These are phyloP conservation scores for Malurus cyaneus DNA, from an alignment of 2,113 vertebrate species.

Conservation along the genomic window DNA sequence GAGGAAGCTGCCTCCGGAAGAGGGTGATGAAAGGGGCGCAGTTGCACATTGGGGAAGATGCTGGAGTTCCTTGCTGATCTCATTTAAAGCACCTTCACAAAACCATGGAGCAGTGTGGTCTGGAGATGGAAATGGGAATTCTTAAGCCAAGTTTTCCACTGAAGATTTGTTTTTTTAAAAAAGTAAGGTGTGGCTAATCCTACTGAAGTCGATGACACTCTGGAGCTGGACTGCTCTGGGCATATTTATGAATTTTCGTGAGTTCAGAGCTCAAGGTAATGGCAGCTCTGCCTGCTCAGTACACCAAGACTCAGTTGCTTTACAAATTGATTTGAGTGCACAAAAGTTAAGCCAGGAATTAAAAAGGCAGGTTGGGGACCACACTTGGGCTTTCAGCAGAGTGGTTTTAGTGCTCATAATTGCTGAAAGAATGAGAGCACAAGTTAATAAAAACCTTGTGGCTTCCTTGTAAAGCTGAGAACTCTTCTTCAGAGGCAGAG, in stretches of 20 bases:
- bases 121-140: background rate
- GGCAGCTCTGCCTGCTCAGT: background rate
- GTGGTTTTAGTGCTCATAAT: background rate
- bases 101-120: background rate
- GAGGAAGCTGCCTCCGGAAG: background rate
- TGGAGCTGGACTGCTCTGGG: background rate
- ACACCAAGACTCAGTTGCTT: background rate
- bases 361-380: background rate
- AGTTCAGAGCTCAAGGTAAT: background rate
- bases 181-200: background rate
- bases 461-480: background rate
- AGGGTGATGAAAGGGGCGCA: background rate
- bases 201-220: background rate
- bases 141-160: background rate
- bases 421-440: background rate
- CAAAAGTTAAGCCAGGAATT: background rate
- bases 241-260: background rate
- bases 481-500: background rate
- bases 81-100: background rate
- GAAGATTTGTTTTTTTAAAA: background rate
- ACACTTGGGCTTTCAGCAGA: background rate
- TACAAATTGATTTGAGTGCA: background rate
- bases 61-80: background rate
- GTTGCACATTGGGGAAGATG: background rate
- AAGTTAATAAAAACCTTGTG: background rate